A percentile compares a stretch with the other conserved stretches of the same genome.
Evolutionary conservation across 64 coral and sea anemone genomes (phyloP).

Genomic region (Anthopleura sola): DNA sequence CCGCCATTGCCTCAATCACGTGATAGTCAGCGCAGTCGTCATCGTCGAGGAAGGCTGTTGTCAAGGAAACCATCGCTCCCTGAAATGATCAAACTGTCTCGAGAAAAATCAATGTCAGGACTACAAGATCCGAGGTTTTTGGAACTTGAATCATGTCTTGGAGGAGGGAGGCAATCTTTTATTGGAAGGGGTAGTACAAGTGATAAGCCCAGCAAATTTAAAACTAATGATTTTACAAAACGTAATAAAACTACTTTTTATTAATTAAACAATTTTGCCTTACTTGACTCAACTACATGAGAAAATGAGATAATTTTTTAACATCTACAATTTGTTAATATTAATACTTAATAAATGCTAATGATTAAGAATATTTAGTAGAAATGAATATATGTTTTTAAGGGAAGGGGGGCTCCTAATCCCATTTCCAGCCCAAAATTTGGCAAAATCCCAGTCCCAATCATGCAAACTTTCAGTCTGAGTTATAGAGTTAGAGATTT

Average conservation of each 20-base stretch:
- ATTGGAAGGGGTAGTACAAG: background rate
- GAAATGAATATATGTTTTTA: too few relatives aligned
- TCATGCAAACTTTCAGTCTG: too few relatives aligned
- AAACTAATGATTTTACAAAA: background rate
- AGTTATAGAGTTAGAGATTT: too few relatives aligned
- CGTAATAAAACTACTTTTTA: background rate
- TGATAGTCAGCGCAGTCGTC: background rate
- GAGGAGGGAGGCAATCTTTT: background rate
- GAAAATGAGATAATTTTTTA: too few relatives aligned
- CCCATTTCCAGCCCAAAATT: too few relatives aligned
- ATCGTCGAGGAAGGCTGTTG: background rate
- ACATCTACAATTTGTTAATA: too few relatives aligned
- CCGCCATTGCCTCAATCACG: background rate
- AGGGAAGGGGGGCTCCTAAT: too few relatives aligned
- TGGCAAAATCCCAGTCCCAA: too few relatives aligned
- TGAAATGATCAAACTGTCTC: constrained; percentile 71
- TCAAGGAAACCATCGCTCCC: constrained; percentile 64
- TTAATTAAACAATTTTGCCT: background rate
- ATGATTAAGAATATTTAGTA: too few relatives aligned
- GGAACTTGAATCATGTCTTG: constrained; percentile 9
- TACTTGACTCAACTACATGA: too few relatives aligned
- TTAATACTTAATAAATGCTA: too few relatives aligned
- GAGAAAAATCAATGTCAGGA: constrained; percentile 69
- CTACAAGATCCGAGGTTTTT: constrained; percentile 74
- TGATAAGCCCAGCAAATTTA: background rate